Evolutionary conservation across 2,888 invertebrate genomes (phyloP).

Genomic region (Eupithecia inturbata): DNA sequence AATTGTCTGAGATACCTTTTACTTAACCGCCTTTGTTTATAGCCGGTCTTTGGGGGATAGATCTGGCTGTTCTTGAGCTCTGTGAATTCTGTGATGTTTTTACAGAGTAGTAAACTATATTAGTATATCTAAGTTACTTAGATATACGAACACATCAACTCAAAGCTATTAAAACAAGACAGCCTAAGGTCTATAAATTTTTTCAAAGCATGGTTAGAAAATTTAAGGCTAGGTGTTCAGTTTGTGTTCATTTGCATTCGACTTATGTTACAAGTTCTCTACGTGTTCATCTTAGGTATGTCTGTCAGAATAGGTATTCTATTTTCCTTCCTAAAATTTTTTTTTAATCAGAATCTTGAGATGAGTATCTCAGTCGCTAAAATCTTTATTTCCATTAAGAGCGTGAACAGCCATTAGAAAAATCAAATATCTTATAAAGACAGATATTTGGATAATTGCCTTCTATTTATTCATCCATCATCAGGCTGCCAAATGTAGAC

Average conservation of each 20-base stretch:
- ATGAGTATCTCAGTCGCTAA: neutral
- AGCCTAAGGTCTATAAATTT: neutral
- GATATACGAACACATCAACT: too few species aligned
- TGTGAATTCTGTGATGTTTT: neutral
- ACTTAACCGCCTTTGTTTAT: constrained; percentile 70
- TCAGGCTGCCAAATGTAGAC: neutral
- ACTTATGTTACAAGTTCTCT: neutral
- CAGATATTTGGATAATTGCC: neutral
- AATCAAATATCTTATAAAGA: neutral
- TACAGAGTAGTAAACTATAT: too few species aligned
- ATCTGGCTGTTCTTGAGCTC: constrained; percentile 22
- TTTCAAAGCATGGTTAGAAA: neutral
- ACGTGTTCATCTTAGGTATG: neutral
- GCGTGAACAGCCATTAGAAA: neutral
- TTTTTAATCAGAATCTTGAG: neutral
- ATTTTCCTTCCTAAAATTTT: neutral
- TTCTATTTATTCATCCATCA: neutral
- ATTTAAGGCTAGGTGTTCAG: neutral
- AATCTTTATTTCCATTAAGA: neutral
- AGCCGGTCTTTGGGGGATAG: constrained; percentile 37
- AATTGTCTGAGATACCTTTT: constrained; percentile 66
- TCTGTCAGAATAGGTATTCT: too few species aligned
- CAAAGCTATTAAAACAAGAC: too few species aligned
- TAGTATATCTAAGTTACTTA: too few species aligned
- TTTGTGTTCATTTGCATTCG: neutral